Evolutionary conservation across 1,140 invertebrate species (phyloP).

Genomic region (Agraylea sexmaculata): DNA sequence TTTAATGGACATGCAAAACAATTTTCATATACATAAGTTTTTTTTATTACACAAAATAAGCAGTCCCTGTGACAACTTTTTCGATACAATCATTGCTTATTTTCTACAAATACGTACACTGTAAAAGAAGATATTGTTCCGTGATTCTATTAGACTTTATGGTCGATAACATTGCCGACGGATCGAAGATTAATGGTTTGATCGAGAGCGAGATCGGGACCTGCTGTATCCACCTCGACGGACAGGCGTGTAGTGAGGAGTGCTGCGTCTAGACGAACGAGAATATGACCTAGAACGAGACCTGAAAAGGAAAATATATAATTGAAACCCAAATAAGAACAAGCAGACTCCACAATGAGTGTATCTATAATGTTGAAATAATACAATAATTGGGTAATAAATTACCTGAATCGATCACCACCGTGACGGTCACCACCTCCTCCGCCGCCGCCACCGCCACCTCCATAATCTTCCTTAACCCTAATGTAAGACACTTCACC

Average conservation of each 20-base stretch:
- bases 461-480: conserved; percentile 85
- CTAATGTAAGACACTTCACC: conserved; percentile 92
- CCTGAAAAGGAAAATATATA: conserved; percentile 26
- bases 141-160: too few relatives aligned
- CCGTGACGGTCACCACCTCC: conserved; percentile 42
- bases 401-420: conserved; percentile 2
- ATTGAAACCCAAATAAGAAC: background rate
- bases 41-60: too few relatives aligned
- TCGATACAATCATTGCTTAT: too few relatives aligned
- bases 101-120: too few relatives aligned
- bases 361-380: background rate
- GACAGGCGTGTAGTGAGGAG: conserved; percentile 75
- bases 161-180: too few relatives aligned
- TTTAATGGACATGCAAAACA: too few relatives aligned
- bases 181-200: conserved; percentile 40
- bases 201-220: conserved; percentile 50
- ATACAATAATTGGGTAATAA: background rate
- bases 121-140: too few relatives aligned
- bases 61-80: too few relatives aligned
- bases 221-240: conserved; percentile 67
- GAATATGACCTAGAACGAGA: conserved; percentile 70
- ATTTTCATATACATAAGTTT: too few relatives aligned
- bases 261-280: conserved; percentile 68
- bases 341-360: background rate
- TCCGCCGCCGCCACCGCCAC: conserved; percentile 52